Base-by-base conservation (phyloP, 2,797 vertebrate genomes). In the Parotocinclus haroldoi region DNA sequence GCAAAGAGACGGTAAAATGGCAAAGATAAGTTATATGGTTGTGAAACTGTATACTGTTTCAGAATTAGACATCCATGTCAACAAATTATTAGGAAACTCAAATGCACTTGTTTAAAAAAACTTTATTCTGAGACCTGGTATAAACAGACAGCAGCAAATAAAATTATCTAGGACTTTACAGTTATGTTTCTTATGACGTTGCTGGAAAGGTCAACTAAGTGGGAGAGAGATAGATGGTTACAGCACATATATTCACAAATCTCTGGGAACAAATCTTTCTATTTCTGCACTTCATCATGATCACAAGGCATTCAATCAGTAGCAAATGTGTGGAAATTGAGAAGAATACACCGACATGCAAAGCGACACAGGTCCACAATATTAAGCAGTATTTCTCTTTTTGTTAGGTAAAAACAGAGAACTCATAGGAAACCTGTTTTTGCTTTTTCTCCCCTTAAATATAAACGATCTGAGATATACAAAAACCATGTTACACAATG, bases 391-490 rank as follows among this genome's bases (percentile, higher is more conserved):
- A 72, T 66, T 38, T 80, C 73, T 73, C 27, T 78, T 81, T 80
- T 82, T 53, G 19, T 83, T 77, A 86, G 85, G 86, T 85, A 90
- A 87, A 89, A 90, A 89, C 81, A 79, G 76, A 85, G 78, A 84
- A 86, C 82, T 86, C 84, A 85, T 91, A 85, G 89, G 85, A 91
- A 91, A 91, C 83, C 45, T 77, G 48, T 51, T 18, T 52, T 60
- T 76, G 74, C 60, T 42, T 69, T 11, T 44, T 58, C 14, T 71
- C 44, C 71, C 69, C 71, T 63, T 75, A 55, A 79, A 88, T 91
- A 91, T 88, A 91, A 91, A 90, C 87, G 81, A 87, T 89, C 84
- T 86, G 78, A 85, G 87, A 86, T 90, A 84, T 92, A 91, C 85
- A 91, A 92, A 89, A 86, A 76, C 84, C 88, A 86, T 88, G 77